These are phyloP conservation scores for Calcarius ornatus DNA, from an alignment of 2,113 vertebrate species.

Conservation along the genomic window DNA sequence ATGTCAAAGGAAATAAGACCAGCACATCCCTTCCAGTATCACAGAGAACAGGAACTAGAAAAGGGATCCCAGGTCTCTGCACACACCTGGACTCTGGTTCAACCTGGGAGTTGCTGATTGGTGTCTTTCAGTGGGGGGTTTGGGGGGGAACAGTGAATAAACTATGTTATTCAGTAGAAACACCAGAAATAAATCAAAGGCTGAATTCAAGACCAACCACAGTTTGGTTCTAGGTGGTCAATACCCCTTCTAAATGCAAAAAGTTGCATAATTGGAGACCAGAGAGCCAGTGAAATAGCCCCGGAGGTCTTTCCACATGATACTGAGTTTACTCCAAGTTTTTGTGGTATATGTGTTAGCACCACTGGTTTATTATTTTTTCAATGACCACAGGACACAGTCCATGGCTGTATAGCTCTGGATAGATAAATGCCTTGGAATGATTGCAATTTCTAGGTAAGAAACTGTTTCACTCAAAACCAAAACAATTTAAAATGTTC, in stretches of 20 bases:
- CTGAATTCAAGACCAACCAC: neutral
- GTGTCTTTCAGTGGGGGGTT: neutral
- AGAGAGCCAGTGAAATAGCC: neutral
- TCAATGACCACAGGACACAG: neutral
- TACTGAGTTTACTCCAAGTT: neutral
- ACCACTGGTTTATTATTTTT: neutral
- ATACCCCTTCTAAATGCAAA: neutral
- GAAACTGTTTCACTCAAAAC: neutral
- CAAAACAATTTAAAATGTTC: neutral
- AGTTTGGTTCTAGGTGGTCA: neutral
- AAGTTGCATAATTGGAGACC: neutral
- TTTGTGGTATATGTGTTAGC: neutral
- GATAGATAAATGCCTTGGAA: neutral
- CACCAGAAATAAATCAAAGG: neutral
- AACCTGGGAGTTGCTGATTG: neutral
- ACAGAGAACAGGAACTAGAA: neutral
- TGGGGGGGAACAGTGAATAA: neutral
- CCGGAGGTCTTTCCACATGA: neutral
- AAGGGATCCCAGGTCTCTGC: neutral
- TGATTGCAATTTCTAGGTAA: neutral
- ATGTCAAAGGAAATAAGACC: neutral
- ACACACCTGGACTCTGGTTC: neutral
- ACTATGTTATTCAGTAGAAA: neutral
- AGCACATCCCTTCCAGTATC: fast-evolving
- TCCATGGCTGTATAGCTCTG: neutral